A percentile compares a stretch with the other conserved stretches of the same genome.
Evolutionary conservation across 2,888 invertebrate species (phyloP).

Genomic region (Reticulitermes lucifugus): DNA sequence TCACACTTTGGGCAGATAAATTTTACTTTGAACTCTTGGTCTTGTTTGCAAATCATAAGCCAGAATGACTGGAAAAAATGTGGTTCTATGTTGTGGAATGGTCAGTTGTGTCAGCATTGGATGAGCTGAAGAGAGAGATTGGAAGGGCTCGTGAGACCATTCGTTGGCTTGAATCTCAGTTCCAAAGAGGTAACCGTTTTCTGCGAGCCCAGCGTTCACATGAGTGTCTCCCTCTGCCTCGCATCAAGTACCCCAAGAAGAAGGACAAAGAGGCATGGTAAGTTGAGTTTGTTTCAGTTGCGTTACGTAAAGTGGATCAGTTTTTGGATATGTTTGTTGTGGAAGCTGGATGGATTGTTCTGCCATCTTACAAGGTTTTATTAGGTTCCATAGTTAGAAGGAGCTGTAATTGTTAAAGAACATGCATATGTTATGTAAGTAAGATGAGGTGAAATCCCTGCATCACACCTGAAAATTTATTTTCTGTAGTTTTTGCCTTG

Average conservation of each 20-base stretch:
- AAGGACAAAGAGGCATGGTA: slow-evolving; percentile 78
- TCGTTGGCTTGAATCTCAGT: slow-evolving; percentile 91
- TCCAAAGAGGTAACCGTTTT: slow-evolving; percentile 88
- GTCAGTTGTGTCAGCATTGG: slow-evolving; percentile 87
- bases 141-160: slow-evolving; percentile 90
- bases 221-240: slow-evolving; percentile 79
- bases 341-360: neutral
- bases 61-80: no score
- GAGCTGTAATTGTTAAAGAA: neutral
- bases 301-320: neutral
- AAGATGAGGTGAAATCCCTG: no score
- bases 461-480: no score
- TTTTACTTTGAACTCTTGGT: no score
- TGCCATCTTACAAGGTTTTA: neutral
- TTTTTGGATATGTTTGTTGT: neutral
- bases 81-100: neutral
- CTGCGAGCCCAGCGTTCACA: slow-evolving; percentile 88
- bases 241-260: slow-evolving; percentile 81
- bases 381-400: neutral
- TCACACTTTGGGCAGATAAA: no score
- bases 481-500: no score
- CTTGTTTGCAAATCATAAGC: no score
- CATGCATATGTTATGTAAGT: no score
- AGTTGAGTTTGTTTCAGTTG: slow-evolving; percentile 44
- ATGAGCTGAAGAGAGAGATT: slow-evolving; percentile 87